Evolutionary conservation across 2,113 vertebrate genomes (phyloP).

Genomic region (Tachycineta bicolor): DNA sequence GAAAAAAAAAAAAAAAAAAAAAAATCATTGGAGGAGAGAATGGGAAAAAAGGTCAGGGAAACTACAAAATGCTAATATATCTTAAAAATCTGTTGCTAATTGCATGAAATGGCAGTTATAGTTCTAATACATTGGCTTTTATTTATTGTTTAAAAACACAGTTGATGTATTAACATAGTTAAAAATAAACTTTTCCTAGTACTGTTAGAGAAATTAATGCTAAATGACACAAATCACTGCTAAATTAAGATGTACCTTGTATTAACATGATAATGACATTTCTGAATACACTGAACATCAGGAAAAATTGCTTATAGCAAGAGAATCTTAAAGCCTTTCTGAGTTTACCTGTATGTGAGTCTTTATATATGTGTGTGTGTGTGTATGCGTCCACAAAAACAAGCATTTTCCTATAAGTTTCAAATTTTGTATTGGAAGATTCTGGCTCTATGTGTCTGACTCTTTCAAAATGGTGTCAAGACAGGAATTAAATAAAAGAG

Average conservation of each 20-base stretch:
- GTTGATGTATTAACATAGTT: background rate
- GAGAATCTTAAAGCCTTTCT: background rate
- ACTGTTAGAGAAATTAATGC: background rate
- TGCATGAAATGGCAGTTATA: background rate
- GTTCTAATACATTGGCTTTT: background rate
- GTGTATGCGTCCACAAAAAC: background rate
- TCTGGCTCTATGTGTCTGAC: background rate
- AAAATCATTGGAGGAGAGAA: background rate
- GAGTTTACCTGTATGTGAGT: background rate
- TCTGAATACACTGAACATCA: background rate
- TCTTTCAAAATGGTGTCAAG: background rate
- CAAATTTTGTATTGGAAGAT: background rate
- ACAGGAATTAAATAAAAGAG: background rate
- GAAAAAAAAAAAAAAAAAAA: background rate
- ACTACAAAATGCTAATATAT: background rate
- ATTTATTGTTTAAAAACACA: background rate
- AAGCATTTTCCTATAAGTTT: background rate
- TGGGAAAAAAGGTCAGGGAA: background rate
- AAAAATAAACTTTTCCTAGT: background rate
- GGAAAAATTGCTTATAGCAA: background rate
- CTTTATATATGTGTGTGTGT: background rate
- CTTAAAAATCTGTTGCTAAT: background rate
- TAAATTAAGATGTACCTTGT: background rate
- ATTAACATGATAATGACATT: background rate
- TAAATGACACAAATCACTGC: background rate